Base-by-base conservation (phyloP, 1,140 invertebrate species). In the Drosophila sulfurigaster region DNA sequence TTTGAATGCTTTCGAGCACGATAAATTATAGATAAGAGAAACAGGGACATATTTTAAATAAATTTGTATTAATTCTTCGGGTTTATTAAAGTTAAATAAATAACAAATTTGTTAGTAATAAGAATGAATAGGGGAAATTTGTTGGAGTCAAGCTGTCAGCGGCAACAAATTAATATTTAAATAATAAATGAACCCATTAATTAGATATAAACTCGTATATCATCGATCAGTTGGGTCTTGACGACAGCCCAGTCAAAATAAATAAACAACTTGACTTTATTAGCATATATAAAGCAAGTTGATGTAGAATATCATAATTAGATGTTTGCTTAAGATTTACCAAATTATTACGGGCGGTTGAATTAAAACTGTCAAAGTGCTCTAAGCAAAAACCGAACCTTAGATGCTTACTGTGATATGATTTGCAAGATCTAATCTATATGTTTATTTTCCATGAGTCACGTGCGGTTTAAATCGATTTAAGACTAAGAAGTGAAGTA, bases 251-350 rank as follows among this genome's bases (percentile, higher is more conserved):
- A 58, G 28, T 30, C 56, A 52, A 59, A 64, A 15, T 49, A 56
- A 38, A 56, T 32, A 69, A 62, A 69, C 67, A 62, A 62, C 46
- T 72, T 66, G 10, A 5, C n/a, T 28, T 59, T 72, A 58, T 65
- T 48, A 15, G 52, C 2, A 49, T 13, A 43, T 48, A 71, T 71
- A 38, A 43, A 51, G 51, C 0, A 67, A n/a, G 70, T 49, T 59
- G 16, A 67, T 59, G 25, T 52, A 41, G 15, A 41, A 66, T 45
- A 67, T n/a, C 25, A 54, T 58, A 41, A 64, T 56, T 16, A 32
- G 38, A 38, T 54, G 58, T 62, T 62, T 63, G 13, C 15, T 30
- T 13, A 30, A 56, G 68, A 48, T 56, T 30, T 56, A 35, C 32
- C n/a, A 32, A 69, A 43, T 45, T 49, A 65, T 65, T 65, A 32